Conservation (phyloP, 2,797 vertebrate genomes). For the Urocyon cinereoargenteus region DNA sequence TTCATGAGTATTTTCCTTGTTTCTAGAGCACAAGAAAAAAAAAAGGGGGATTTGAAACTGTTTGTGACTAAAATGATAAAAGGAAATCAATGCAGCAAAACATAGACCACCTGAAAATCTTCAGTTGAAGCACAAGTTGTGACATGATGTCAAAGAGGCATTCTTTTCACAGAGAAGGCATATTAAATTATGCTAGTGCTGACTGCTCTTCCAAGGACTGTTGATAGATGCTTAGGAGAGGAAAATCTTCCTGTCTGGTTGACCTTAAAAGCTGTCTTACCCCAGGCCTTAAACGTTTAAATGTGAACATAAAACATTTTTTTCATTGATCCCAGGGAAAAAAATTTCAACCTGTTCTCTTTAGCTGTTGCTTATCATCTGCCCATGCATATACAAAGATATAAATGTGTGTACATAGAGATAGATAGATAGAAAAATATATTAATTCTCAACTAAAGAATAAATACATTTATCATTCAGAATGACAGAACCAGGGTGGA, state of each 20-base stretch:
- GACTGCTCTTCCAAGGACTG: slow-evolving; percentile 80
- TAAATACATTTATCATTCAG: slow-evolving; percentile 68
- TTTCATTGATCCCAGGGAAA: background rate
- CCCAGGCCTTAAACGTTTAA: slow-evolving; percentile 71
- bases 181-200: slow-evolving; percentile 81
- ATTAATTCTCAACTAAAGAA: slow-evolving; percentile 75
- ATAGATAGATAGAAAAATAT: background rate
- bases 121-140: slow-evolving; percentile 82
- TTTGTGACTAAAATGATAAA: slow-evolving; percentile 78
- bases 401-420: background rate
- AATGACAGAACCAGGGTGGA: slow-evolving; percentile 59
- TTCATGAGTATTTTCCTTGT: slow-evolving; percentile 65
- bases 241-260: slow-evolving; percentile 84
- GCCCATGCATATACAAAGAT: slow-evolving; percentile 30
- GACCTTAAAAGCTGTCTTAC: slow-evolving; percentile 85
- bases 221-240: slow-evolving; percentile 84
- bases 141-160: slow-evolving; percentile 81
- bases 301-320: slow-evolving; percentile 60
- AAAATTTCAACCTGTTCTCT: slow-evolving; percentile 54
- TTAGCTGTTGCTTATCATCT: slow-evolving; percentile 56
- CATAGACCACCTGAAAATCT: slow-evolving; percentile 82
- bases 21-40: slow-evolving; percentile 61
- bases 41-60: slow-evolving; percentile 75
- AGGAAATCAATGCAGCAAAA: slow-evolving; percentile 75
- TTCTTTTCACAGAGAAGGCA: slow-evolving; percentile 79